Evolutionary conservation across 1,140 invertebrate genomes (phyloP).

Genomic region (Drosophila setifemur): DNA sequence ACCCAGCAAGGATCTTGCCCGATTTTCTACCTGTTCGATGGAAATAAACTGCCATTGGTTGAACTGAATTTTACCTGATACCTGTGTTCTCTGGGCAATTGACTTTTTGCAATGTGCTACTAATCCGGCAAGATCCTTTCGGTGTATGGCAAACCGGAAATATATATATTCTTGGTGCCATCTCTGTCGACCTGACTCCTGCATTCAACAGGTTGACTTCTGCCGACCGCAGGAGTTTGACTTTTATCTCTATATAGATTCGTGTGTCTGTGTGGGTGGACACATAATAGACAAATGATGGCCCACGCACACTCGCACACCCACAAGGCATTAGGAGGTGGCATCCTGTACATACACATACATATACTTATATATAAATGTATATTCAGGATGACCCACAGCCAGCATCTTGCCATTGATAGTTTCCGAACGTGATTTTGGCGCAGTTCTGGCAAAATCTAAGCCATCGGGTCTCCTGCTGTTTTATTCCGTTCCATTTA

Average conservation of each 20-base stretch:
- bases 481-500: conserved; percentile 16
- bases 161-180: neutral
- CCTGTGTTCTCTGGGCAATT: conserved; percentile 65
- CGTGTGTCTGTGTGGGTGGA: conserved; percentile 11
- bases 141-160: conserved; percentile 49
- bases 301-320: conserved; percentile 28
- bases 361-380: neutral
- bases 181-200: conserved; percentile 20
- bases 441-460: conserved; percentile 68
- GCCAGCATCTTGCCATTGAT: conserved; percentile 66
- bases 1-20: conserved; percentile 9
- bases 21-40: conserved; percentile 8
- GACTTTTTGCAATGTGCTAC: conserved; percentile 70
- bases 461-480: conserved; percentile 57
- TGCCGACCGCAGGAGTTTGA: conserved; percentile 64
- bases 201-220: conserved; percentile 69
- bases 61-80: conserved; percentile 42
- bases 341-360: neutral
- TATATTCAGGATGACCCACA: conserved; percentile 24
- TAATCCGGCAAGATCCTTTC: conserved; percentile 45
- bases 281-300: conserved; percentile 40
- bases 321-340: conserved; percentile 1
- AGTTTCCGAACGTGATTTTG: conserved; percentile 79
- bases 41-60: conserved; percentile 47
- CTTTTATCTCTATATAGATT: conserved; percentile 47